Evolutionary conservation across 2,888 invertebrate species (phyloP), one percentile per base, ranked within the genome.

Genomic region (Oasisia sp.): DNA sequence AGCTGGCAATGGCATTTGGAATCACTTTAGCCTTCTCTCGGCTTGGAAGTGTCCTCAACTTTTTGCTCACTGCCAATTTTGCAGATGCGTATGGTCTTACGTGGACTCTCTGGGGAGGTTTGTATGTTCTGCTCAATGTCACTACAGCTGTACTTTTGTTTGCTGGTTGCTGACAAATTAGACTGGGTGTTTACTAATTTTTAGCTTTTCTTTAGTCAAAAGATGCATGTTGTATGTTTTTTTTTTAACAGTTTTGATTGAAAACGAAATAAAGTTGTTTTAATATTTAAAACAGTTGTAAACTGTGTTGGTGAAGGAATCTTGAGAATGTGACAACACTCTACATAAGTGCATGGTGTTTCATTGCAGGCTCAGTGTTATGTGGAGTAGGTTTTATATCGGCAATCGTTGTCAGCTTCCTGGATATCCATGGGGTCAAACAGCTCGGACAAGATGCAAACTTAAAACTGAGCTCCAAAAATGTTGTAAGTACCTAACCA

Each of bases 81-180:
- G 95, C 95, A 91, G 94, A 95, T 58, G 56, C 92, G 4, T 95
- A 95, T 94, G 96, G 96, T 56, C 94, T 96, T 14, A 92, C 91
- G 5, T 95, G 95, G 95, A 96, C 96, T 44, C 93, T 96, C n/a
- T 96, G 96, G 96, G 95, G 95, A 94, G 96, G 96, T 96, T 94
- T 19, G 92, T 89, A 27, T 19, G 4, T 19, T 74, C 74, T 74
- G 27, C n/a, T 19, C 27, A n/a, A 19, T 27, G n/a, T 74, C n/a
- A 32, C 56, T 91, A n/a, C n/a, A n/a, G n/a, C n/a, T n/a, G n/a
- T n/a, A 91, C 11, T 32, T 11, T 32, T 45, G 14, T 74, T 74
- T 7, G 12, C 50, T 7, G 9, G 50, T 14, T 50, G 50, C 9
- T 50, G 50, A 50, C 50, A 50, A 50, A 50, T 50, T 12, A 50